Conservation (phyloP, 2,888 invertebrate genomes). For the Tenthredo scrophulariae region DNA sequence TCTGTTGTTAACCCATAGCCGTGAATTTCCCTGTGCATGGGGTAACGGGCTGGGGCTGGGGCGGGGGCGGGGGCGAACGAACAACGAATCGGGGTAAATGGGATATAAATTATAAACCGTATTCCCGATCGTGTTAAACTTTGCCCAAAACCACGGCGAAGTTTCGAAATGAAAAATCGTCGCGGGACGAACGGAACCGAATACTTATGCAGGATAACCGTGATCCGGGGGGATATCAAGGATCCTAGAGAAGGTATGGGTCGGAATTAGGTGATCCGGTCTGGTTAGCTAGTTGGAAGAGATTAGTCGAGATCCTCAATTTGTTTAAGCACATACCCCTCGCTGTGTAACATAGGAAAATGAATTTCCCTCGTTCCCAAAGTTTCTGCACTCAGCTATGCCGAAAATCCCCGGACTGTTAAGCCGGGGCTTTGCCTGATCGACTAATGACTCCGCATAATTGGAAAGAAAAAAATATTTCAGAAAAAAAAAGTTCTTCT, state of each 20-base stretch:
- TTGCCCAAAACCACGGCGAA: neutral
- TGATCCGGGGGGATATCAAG: neutral
- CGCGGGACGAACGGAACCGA: neutral
- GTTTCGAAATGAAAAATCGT: neutral
- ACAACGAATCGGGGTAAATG: neutral
- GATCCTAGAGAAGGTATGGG: slow-evolving; percentile 18
- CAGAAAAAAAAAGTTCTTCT: neutral
- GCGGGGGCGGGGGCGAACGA: neutral
- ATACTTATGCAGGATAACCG: neutral
- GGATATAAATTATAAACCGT: neutral
- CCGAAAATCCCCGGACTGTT: neutral
- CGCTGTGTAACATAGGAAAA: neutral
- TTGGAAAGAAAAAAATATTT: neutral
- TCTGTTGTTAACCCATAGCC: neutral
- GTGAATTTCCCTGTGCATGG: neutral
- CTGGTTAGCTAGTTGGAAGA: slow-evolving; percentile 35
- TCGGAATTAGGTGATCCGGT: slow-evolving; percentile 24
- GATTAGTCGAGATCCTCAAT: slow-evolving; percentile 41
- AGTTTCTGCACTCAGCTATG: neutral
- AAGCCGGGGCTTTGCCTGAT: neutral
- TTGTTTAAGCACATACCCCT: slow-evolving; percentile 29
- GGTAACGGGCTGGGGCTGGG: neutral
- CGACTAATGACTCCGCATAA: neutral
- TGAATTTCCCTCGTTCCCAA: slow-evolving; percentile 1
- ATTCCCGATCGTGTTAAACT: neutral